Evolutionary conservation across 2,797 vertebrate species (phyloP), one percentile per base, ranked within the genome.

Genomic region (Periparus ater): DNA sequence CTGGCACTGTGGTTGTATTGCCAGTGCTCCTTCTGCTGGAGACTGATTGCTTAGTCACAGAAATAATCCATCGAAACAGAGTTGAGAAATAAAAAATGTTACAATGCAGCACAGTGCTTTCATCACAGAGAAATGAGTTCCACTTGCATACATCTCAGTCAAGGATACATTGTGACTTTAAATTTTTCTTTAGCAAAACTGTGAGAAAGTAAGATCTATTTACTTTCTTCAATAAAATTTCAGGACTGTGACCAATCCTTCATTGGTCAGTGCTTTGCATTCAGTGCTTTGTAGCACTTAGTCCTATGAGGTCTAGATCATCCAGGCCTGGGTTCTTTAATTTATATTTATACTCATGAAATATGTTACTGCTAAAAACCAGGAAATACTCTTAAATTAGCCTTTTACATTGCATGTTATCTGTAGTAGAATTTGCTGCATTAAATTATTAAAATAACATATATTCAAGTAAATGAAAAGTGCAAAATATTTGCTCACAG

Each of bases 21-120:
- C 50, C 38, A 91, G 65, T 85, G 82, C 75, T 94, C 60, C 78
- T 95, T 92, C 72, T 90, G 34, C 91, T 93, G 88, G 75, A 89
- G 63, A 53, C 44, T 68, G 66, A 50, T 61, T 87, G 68, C 26
- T 80, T 67, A 83, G 65, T 25, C 65, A 71, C 57, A 83, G 29
- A 88, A 83, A 93, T 29, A 74, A 60, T 63, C 26, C 38, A 19
- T 71, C 2, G 18, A 63, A 91, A 74, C 0, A 1, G 30, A 85
- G 13, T 8, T 27, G 7, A 91, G 60, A 91, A 91, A 78, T 42
- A 78, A 53, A 61, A 26, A 38, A 53, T 54, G 62, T 54, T 29
- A 13, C 15, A 58, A 23, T 21, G 23, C 6, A 71, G 25, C 11
- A 57, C 8, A 81, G 8, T 0, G 2, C 5, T 75, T 76, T 79